Base-by-base conservation (phyloP, 2,113 vertebrate species). In the Monopterus albus region DNA sequence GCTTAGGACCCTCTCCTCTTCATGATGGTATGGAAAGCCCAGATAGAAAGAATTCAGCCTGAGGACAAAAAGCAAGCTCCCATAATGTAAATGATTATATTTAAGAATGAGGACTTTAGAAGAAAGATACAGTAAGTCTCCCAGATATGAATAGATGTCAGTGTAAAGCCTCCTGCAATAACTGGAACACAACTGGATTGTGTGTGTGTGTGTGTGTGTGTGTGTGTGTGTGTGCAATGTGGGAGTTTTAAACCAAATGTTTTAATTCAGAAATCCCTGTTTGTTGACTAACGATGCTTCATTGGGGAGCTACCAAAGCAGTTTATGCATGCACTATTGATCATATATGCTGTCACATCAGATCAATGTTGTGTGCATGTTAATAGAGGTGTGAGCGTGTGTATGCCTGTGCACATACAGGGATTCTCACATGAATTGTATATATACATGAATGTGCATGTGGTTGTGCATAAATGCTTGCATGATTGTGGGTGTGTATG, bases 261-360 rank as follows among this genome's bases (percentile, higher is more conserved):
- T 88, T 93, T 90, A 88, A 91, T 93, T 91, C 87, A 91, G 53
- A 72, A 75, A 53, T 20, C 2, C 20, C 35, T 50, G 43, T 75
- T 81, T 84, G n/a, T n/a, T n/a, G n/a, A 64, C 87, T 87, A 64
- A 78, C 64, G 43, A 38, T 0, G 43, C 68, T 75, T 75, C 75
- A 77, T 50, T 25, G 39, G 75, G 58, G 58, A 77, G 50, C 46
- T 47, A 66, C 61, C 63, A 68, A 78, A 67, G 11, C 65, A 40
- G 57, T 82, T 88, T 84, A 87, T 87, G 74, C 69, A 87, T 74
- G 69, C 75, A 46, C 87, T 87, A 89, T 90, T 66, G 80, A 89
- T 91, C 83, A 79, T 64, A 26, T 51, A 64, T 17, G 7, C 77
- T 85, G 76, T 75, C 71, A 72, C 73, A 35, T 56, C 25, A 51